Evolutionary conservation across 2,797 vertebrate genomes (phyloP).

Genomic region (Chromis chromis): DNA sequence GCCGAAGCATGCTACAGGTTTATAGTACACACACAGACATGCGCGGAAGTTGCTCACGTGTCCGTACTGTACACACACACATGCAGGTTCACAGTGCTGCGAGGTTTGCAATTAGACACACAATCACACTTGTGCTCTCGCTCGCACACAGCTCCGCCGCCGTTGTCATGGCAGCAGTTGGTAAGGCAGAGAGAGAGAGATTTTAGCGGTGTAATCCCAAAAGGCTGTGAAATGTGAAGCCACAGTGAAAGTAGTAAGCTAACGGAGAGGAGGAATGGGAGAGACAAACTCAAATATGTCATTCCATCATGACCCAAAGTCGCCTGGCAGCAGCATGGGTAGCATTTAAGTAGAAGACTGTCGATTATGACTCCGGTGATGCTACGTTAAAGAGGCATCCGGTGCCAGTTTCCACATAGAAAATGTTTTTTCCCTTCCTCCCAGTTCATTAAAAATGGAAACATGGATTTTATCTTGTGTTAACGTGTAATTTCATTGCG

Average conservation of each 20-base stretch:
- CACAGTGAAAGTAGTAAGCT: slow-evolving; percentile 61
- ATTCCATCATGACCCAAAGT: slow-evolving; percentile 42
- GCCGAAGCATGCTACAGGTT: slow-evolving; percentile 13
- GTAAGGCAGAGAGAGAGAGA: slow-evolving; percentile 78
- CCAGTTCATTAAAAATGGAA: slow-evolving; percentile 40
- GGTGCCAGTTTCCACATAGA: slow-evolving; percentile 46
- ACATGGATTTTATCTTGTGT: slow-evolving; percentile 41
- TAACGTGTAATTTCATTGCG: slow-evolving; percentile 35
- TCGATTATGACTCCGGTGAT: slow-evolving; percentile 18
- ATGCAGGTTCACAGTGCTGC: slow-evolving; percentile 10
- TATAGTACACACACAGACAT: not conserved
- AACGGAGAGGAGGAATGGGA: slow-evolving; percentile 24
- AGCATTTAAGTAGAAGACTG: slow-evolving; percentile 21
- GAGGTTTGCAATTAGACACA: slow-evolving; percentile 72
- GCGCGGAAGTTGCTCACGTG: slow-evolving; percentile 27
- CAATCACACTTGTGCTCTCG: slow-evolving; percentile 68
- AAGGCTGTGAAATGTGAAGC: slow-evolving; percentile 80
- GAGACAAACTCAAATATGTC: slow-evolving; percentile 32
- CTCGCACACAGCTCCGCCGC: slow-evolving; percentile 69
- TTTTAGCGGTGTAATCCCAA: slow-evolving; percentile 82
- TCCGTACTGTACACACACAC: slow-evolving; percentile 29
- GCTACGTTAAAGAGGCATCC: not conserved
- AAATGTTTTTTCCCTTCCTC: slow-evolving; percentile 13
- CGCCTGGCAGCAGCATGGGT: slow-evolving; percentile 21
- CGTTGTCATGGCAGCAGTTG: slow-evolving; percentile 88